Evolutionary conservation across 2,113 vertebrate species (phyloP).

Genomic region (Heteronetta atricapilla): DNA sequence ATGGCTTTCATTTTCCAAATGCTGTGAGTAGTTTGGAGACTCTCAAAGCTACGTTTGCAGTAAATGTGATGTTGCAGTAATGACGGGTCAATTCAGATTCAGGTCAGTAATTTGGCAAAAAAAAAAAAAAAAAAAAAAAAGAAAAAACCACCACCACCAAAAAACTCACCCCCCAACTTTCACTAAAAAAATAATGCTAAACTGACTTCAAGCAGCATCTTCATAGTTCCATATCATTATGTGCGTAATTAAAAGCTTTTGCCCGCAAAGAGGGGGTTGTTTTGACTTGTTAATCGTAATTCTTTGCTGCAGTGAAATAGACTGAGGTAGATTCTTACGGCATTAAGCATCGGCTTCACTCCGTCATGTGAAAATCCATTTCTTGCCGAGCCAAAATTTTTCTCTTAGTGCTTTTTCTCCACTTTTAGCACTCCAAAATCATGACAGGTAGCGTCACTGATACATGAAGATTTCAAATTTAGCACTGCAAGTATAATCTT

Average conservation of each 20-base stretch:
- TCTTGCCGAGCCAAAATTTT: not conserved
- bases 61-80: slow-evolving; percentile 57
- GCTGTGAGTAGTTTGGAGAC: slow-evolving; percentile 32
- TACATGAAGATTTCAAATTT: not conserved
- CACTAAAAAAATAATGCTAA: slow-evolving; percentile 23
- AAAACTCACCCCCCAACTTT: not conserved
- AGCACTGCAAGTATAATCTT: not conserved
- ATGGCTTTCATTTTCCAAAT: slow-evolving; percentile 51
- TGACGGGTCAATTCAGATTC: slow-evolving; percentile 53
- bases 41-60: slow-evolving; percentile 47
- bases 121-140: not conserved
- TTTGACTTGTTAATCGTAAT: slow-evolving; percentile 20
- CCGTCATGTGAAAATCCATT: slow-evolving; percentile 8
- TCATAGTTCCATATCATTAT: slow-evolving; percentile 10
- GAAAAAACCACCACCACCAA: not conserved
- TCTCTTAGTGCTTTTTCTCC: not conserved
- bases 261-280: slow-evolving; percentile 24
- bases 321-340: slow-evolving; percentile 23
- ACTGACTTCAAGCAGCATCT: slow-evolving; percentile 30
- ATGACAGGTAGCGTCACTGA: not conserved
- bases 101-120: slow-evolving; percentile 23
- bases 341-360: not conserved
- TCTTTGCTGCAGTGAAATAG: slow-evolving; percentile 44
- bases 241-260: slow-evolving; percentile 66
- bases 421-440: not conserved